A percentile compares a stretch with the other conserved stretches of the same genome.
Evolutionary conservation across 2,113 vertebrate species (phyloP).

Genomic region (Archocentrus centrarchus): DNA sequence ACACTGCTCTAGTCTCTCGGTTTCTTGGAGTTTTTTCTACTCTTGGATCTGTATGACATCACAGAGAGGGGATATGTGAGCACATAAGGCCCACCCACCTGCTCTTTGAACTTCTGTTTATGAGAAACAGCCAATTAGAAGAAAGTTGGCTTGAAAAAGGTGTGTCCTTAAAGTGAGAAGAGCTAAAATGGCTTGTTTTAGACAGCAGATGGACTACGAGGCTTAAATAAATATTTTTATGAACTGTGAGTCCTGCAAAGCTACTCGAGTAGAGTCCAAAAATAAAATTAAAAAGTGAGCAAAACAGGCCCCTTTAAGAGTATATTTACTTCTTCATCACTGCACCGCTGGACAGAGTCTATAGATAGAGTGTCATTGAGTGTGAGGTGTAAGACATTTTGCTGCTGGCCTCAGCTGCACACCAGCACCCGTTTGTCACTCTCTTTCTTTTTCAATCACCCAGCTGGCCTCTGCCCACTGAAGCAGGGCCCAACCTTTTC

Average conservation of each 20-base stretch:
- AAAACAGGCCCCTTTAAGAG: not conserved
- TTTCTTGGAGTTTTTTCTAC: too few relatives aligned
- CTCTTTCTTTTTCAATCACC: slow-evolving; percentile 58
- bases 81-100: not conserved
- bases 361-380: slow-evolving; percentile 19
- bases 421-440: slow-evolving; percentile 52
- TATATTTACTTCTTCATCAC: not conserved
- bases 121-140: not conserved
- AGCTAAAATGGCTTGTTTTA: not conserved
- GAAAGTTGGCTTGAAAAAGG: not conserved
- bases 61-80: not conserved
- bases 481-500: slow-evolving; percentile 49
- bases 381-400: slow-evolving; percentile 38
- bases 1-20: too few relatives aligned
- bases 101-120: not conserved
- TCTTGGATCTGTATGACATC: not conserved
- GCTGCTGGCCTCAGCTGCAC: slow-evolving; percentile 56
- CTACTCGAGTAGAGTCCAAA: not conserved
- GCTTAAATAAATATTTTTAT: not conserved
- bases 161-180: not conserved
- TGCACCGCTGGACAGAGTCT: not conserved
- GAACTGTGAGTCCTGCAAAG: not conserved
- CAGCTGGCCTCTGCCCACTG: slow-evolving; percentile 51
- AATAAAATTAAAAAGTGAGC: not conserved
- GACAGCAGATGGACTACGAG: not conserved